Conservation (phyloP, 35 echinoderm and acorn worm species). For the Nesometra sesokonis region DNA sequence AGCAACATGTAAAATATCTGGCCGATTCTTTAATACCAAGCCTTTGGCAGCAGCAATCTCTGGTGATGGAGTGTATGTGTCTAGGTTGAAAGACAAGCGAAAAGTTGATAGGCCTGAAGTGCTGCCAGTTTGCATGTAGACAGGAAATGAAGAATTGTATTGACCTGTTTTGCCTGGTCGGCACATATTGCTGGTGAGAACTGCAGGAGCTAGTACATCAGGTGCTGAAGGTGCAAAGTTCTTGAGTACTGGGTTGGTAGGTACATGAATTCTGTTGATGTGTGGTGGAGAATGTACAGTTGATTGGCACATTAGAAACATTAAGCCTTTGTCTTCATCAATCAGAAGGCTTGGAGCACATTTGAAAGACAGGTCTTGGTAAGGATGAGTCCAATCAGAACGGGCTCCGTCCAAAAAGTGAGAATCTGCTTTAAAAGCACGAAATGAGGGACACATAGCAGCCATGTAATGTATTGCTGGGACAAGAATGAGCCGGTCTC, state of each 20-base stretch:
- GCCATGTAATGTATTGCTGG: not conserved
- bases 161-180: too few species aligned
- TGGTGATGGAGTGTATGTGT: not conserved
- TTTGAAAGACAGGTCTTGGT: not conserved
- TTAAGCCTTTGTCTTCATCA: not conserved
- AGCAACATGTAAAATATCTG: not conserved
- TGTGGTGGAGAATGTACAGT: not conserved
- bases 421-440: not conserved
- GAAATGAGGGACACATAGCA: not conserved
- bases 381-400: not conserved
- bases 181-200: too few species aligned
- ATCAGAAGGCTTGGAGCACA: not conserved
- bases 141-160: too few species aligned
- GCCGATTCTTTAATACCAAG: slow-evolving; percentile 6
- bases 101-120: too few species aligned
- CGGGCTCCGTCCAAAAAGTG: not conserved
- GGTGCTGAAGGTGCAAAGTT: too few species aligned
- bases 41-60: not conserved
- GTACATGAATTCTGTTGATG: not conserved
- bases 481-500: not conserved
- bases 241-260: too few species aligned
- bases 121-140: too few species aligned
- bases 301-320: not conserved
- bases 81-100: not conserved
- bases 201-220: too few species aligned